A percentile compares a stretch with the other conserved stretches of the same genome.
These are phyloP conservation scores for Microctonus aethiopoides DNA, from an alignment of 2,888 invertebrate species.

Conservation along the genomic window DNA sequence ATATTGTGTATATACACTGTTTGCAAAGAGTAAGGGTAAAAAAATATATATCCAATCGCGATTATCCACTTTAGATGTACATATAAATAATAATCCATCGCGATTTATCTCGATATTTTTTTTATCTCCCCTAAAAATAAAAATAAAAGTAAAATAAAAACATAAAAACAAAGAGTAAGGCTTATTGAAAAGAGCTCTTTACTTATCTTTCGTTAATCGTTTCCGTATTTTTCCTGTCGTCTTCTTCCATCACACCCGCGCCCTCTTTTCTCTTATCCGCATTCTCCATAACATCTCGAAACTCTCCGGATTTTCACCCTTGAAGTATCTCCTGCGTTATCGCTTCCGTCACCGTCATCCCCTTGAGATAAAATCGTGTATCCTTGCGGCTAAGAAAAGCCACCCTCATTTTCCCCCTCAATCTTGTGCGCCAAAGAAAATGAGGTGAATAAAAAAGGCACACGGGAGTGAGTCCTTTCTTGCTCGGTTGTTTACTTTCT, in stretches of 20 bases:
- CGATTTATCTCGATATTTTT: too few relatives aligned
- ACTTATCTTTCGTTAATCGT: slow-evolving; percentile 34
- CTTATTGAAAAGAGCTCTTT: slow-evolving; percentile 55
- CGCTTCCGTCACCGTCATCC: slow-evolving; percentile 7
- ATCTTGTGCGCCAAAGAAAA: slow-evolving; percentile 1
- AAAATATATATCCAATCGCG: background rate
- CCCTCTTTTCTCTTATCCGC: slow-evolving; percentile 36
- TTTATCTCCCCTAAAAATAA: background rate
- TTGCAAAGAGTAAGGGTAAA: background rate
- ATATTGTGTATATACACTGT: too few relatives aligned
- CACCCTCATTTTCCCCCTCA: slow-evolving; percentile 39
- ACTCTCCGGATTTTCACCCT: slow-evolving; percentile 13
- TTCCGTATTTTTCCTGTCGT: slow-evolving; percentile 41
- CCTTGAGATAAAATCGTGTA: slow-evolving; percentile 27
- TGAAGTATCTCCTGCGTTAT: slow-evolving; percentile 9
- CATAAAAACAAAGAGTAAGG: slow-evolving; percentile 59
- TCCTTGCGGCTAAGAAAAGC: slow-evolving; percentile 54
- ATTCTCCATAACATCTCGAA: slow-evolving; percentile 40
- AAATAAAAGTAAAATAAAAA: background rate
- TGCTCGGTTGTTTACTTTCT: slow-evolving; percentile 36
- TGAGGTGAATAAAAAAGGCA: slow-evolving; percentile 9
- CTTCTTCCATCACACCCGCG: slow-evolving; percentile 26
- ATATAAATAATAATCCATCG: background rate
- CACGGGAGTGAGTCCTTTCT: slow-evolving; percentile 23
- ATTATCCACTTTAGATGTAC: background rate